Conservation (phyloP, 2,113 vertebrate genomes). For the Brachionichthys hirsutus region DNA sequence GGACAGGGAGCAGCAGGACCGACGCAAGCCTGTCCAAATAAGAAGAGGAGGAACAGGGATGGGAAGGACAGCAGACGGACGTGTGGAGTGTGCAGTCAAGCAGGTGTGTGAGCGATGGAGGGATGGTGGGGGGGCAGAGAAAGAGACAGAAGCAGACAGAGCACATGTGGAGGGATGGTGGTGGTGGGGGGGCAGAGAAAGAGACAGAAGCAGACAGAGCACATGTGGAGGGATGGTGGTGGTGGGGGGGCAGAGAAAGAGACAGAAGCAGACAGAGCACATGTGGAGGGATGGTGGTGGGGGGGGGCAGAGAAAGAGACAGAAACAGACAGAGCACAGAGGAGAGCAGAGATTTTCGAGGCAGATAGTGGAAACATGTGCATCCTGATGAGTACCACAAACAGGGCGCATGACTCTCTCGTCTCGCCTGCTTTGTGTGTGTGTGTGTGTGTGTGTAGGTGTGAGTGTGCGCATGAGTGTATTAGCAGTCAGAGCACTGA, state of each 20-base stretch:
- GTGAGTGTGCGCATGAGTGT: slow-evolving; percentile 64
- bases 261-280: slow-evolving; percentile 20
- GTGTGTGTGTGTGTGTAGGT: slow-evolving; percentile 30
- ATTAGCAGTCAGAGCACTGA: slow-evolving; percentile 79
- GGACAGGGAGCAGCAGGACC: slow-evolving; percentile 49
- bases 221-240: too few relatives aligned
- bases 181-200: slow-evolving; percentile 30
- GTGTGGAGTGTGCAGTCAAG: not conserved
- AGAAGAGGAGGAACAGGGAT: not conserved
- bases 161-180: too few relatives aligned
- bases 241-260: slow-evolving; percentile 34
- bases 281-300: slow-evolving; percentile 28
- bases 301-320: slow-evolving; percentile 31
- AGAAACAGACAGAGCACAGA: slow-evolving; percentile 23
- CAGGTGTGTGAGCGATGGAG: slow-evolving; percentile 28
- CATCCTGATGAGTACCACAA: slow-evolving; percentile 65
- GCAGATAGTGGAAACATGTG: slow-evolving; percentile 64
- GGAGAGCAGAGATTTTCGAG: slow-evolving; percentile 65
- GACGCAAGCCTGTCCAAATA: slow-evolving; percentile 38
- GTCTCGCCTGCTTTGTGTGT: slow-evolving; percentile 35
- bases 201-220: slow-evolving; percentile 27
- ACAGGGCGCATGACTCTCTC: slow-evolving; percentile 57
- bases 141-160: slow-evolving; percentile 15
- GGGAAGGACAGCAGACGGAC: slow-evolving; percentile 19
- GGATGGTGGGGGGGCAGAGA: slow-evolving; percentile 27